Evolutionary conservation across 2,113 vertebrate species (phyloP), one percentile per base, ranked within the genome.

Genomic region (Pseudopipra pipra): DNA sequence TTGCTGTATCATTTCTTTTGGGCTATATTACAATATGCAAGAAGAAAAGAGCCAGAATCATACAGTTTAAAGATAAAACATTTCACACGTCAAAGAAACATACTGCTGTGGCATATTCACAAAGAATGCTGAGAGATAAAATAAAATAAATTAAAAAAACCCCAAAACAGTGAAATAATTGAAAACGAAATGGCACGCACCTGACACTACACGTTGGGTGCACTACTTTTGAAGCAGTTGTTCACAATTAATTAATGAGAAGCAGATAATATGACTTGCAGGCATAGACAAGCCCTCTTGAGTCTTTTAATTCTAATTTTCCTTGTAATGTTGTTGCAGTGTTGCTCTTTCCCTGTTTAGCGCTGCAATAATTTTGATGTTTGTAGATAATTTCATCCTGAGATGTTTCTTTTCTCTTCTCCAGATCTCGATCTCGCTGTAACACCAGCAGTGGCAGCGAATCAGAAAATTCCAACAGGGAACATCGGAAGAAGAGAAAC

Each of bases 381-480:
- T 76, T n/a, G 18, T 51, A 55, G 31, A 56, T 73, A 47, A 65
- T 71, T 72, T 33, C 3, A 8, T 39, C 54, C 54, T 80, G 16
- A 73, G 46, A 39, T 68, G 33, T n/a, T 91, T 88, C 31, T 85
- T 83, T 72, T 90, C 54, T 94, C 28, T 19, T 79, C 79, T 93
- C 13, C 85, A 99, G 99, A 87, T 99, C 98, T 15, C 98, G 98
- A 58, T 99, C 99, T 76, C 99, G 98, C 81, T 99, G 98, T 96
- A 98, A 99, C 96, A 99, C 99, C 74, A 99, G 99, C 97, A 99
- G 99, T 61, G 99, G 98, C 43, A 99, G 98, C 66, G 99, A 99
- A 82, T 99, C 99, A 0, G 99, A 99, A 97, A 98, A 98, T 94
- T 99, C 98, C 78, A 98, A 97, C 85, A 97, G 98, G 91, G 99